Percentiles rank a stretch among this genome's conserved stretches.
These are phyloP conservation scores for Trogon melanurus DNA, from an alignment of 2,113 vertebrate species.

Conservation along the genomic window DNA sequence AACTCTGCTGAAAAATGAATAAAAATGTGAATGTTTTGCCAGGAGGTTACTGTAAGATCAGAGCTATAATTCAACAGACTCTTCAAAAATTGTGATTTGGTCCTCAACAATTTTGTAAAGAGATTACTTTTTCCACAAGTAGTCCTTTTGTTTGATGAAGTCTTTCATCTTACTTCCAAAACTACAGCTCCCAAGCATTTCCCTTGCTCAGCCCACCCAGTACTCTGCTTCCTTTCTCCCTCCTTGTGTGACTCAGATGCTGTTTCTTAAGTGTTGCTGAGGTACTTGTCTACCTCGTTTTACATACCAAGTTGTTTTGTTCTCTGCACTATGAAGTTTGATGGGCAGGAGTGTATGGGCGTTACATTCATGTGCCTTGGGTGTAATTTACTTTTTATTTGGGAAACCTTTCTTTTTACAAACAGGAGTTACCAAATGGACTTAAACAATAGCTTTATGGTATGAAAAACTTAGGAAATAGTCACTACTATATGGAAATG, in stretches of 20 bases:
- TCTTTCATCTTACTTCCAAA: not conserved
- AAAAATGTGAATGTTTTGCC: not conserved
- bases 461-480: conserved; percentile 4
- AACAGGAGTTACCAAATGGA: not conserved
- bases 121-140: not conserved
- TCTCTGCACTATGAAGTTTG: not conserved
- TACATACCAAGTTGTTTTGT: not conserved
- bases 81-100: not conserved
- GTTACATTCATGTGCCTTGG: not conserved
- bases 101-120: not conserved
- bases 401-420: not conserved
- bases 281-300: not conserved
- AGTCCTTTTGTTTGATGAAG: not conserved
- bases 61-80: not conserved
- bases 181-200: not conserved
- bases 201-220: not conserved
- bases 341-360: not conserved
- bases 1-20: not conserved
- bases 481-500: not conserved
- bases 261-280: not conserved
- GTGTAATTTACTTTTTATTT: conserved; percentile 24
- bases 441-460: not conserved
- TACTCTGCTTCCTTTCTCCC: not conserved
- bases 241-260: not conserved
- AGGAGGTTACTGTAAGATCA: not conserved